phyloP scores from a whole-genome alignment of 2,113 vertebrate species.

The Brachypteracias leptosomus region DNA sequence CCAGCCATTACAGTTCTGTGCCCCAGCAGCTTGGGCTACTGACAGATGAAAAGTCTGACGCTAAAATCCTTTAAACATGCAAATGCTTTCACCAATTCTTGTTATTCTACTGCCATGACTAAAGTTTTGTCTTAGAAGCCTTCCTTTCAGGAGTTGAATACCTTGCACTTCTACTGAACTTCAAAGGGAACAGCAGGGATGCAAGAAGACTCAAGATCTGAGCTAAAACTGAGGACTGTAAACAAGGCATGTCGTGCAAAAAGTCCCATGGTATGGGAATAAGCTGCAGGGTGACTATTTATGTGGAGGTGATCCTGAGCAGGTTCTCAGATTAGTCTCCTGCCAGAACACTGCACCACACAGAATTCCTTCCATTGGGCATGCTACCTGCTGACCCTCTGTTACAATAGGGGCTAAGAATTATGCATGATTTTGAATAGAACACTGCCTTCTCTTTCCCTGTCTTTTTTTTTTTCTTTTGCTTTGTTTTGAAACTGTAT shows the following conservation, averaged over 20 bases:
- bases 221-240: fast-evolving
- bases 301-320: background rate
- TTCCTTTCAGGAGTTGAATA: background rate
- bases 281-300: background rate
- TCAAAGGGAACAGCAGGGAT: background rate
- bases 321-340: background rate
- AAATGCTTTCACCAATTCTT: background rate
- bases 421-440: background rate
- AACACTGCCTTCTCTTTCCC: background rate
- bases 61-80: background rate
- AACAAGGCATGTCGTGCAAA: background rate
- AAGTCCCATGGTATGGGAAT: background rate
- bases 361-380: fast-evolving
- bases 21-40: background rate
- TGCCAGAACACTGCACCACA: background rate
- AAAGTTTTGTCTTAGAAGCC: background rate
- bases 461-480: too few relatives aligned
- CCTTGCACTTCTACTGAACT: background rate
- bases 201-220: background rate
- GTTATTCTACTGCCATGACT: background rate
- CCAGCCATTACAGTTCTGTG: background rate
- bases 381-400: too few relatives aligned
- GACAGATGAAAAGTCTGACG: background rate
- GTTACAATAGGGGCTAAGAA: background rate
- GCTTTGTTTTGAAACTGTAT: background rate